A percentile compares a stretch with the other conserved stretches of the same genome.
Evolutionary conservation across 2,797 vertebrate species (phyloP).

Genomic region (Ctenopoma multispine): DNA sequence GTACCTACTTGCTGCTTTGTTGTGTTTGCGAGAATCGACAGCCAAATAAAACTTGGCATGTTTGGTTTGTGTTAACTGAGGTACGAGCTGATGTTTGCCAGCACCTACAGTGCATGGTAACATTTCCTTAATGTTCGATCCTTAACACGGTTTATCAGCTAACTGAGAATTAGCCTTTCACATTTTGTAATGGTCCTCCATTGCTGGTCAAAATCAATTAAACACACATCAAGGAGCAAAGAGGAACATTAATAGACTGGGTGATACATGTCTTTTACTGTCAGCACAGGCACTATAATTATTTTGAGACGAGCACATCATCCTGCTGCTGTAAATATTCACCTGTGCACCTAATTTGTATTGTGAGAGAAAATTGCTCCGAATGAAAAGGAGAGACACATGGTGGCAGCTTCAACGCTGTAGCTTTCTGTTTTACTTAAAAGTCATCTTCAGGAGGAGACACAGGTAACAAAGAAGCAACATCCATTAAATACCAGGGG

Average conservation of each 20-base stretch:
- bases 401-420: too few relatives aligned
- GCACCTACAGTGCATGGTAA: not conserved
- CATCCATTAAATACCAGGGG: too few relatives aligned
- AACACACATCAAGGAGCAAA: too few relatives aligned
- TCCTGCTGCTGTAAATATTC: slow-evolving; percentile 14
- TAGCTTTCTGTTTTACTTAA: too few relatives aligned
- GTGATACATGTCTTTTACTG: not conserved
- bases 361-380: not conserved
- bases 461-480: too few relatives aligned
- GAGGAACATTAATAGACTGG: too few relatives aligned
- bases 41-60: slow-evolving; percentile 22
- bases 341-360: slow-evolving; percentile 12
- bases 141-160: not conserved
- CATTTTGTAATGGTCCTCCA: too few relatives aligned
- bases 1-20: slow-evolving; percentile 11
- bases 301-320: too few relatives aligned
- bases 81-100: slow-evolving; percentile 11
- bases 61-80: slow-evolving; percentile 21
- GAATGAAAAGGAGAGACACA: too few relatives aligned
- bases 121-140: not conserved
- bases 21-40: slow-evolving; percentile 19
- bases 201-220: too few relatives aligned
- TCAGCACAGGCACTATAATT: too few relatives aligned
- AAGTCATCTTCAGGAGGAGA: too few relatives aligned
- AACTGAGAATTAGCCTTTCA: not conserved